A percentile compares a stretch with the other conserved stretches of the same genome.
Evolutionary conservation across 2,113 vertebrate species (phyloP).

Genomic region (Pleuronectes platessa): DNA sequence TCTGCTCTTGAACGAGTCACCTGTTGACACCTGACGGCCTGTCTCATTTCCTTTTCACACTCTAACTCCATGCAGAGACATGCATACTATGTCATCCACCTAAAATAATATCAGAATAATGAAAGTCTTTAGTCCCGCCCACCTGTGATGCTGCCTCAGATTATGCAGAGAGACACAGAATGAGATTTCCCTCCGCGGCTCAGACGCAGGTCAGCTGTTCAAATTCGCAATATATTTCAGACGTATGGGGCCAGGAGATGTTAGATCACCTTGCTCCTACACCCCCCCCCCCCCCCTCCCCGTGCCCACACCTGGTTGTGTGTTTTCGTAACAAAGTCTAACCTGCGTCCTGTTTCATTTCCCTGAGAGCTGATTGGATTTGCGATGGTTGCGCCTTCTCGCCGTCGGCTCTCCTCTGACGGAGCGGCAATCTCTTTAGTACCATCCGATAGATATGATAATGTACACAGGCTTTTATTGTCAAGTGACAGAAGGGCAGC

Average conservation of each 20-base stretch:
- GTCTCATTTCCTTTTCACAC: background rate
- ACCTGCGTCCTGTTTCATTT: conserved; percentile 78
- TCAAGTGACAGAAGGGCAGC: conserved; percentile 70
- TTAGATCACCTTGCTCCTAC: conserved; percentile 51
- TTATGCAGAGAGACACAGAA: conserved; percentile 58
- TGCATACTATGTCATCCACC: conserved; percentile 4
- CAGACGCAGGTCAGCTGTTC: conserved; percentile 67
- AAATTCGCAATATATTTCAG: conserved; percentile 68
- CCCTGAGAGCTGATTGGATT: conserved; percentile 81
- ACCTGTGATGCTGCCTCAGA: conserved; percentile 52
- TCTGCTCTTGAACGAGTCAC: conserved; percentile 6
- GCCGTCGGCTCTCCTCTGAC: conserved; percentile 45
- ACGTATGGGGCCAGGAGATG: conserved; percentile 62
- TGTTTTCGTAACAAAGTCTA: conserved; percentile 73
- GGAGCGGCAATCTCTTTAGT: conserved; percentile 77
- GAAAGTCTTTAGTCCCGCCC: conserved; percentile 46
- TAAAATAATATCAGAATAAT: conserved; percentile 53
- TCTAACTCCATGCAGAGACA: background rate
- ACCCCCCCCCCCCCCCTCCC: background rate
- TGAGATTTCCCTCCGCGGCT: conserved; percentile 52
- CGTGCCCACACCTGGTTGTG: conserved; percentile 46
- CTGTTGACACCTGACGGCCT: background rate
- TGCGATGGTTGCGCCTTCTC: conserved; percentile 67
- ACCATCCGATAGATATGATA: conserved; percentile 79
- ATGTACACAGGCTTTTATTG: conserved; percentile 79